These are phyloP conservation scores for Leptothorax acervorum DNA, from an alignment of 2,888 invertebrate genomes.

Conservation along the genomic window DNA sequence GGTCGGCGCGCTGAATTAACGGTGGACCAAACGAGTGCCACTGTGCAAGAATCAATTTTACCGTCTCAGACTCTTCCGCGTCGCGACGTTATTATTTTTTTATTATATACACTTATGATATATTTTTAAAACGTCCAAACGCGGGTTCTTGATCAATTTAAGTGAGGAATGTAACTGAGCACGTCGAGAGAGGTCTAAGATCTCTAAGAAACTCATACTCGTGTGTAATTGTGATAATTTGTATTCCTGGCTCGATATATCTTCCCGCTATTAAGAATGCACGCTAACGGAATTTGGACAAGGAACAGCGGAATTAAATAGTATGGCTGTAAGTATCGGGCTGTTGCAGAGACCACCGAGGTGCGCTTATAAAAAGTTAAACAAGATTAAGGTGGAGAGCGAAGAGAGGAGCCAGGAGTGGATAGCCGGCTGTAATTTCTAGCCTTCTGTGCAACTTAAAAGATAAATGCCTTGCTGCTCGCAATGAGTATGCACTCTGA, in stretches of 20 bases:
- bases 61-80: background rate
- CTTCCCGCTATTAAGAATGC: constrained; percentile 22
- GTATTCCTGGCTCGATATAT: background rate
- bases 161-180: background rate
- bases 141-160: constrained; percentile 14
- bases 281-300: constrained; percentile 46
- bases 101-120: background rate
- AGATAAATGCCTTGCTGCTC: constrained; percentile 44
- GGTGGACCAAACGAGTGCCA: background rate
- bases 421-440: constrained; percentile 56
- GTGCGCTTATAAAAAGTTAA: constrained; percentile 58
- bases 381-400: constrained; percentile 55
- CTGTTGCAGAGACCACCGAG: constrained; percentile 23
- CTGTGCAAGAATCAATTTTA: constrained; percentile 37
- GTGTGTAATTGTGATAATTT: constrained; percentile 36
- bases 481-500: constrained; percentile 28
- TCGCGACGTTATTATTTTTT: constrained; percentile 26
- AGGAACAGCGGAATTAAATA: constrained; percentile 41
- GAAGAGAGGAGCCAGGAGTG: constrained; percentile 31
- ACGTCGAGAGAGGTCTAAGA: background rate
- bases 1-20: constrained; percentile 32
- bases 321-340: constrained; percentile 28
- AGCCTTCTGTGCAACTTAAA: constrained; percentile 38
- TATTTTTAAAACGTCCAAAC: background rate
- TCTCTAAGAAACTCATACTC: background rate